Percentiles rank a stretch among this genome's conserved stretches.
phyloP scores from a whole-genome alignment of 1,140 invertebrate species.

The Parasteatoda tepidariorum region DNA sequence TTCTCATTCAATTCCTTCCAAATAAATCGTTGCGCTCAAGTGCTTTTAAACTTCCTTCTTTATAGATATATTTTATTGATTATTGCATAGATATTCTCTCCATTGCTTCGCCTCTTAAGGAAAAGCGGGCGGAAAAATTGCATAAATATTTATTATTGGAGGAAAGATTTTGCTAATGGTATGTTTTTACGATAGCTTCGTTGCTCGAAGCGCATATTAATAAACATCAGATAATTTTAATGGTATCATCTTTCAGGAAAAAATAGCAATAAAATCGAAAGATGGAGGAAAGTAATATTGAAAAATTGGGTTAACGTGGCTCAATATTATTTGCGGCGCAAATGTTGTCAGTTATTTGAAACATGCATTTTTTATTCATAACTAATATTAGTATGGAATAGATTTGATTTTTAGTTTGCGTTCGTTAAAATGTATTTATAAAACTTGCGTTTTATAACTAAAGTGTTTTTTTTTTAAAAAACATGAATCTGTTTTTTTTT shows the following conservation, averaged over 20 bases:
- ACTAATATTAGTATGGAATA: neutral
- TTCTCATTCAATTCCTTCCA: too few species aligned
- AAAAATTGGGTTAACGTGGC: constrained; percentile 31
- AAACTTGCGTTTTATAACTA: too few species aligned
- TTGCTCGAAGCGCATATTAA: constrained; percentile 39
- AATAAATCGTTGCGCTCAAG: too few species aligned
- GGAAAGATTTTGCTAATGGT: constrained; percentile 52
- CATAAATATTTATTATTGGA: constrained; percentile 56
- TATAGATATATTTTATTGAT: neutral
- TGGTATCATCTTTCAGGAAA: constrained; percentile 31
- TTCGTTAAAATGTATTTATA: too few species aligned
- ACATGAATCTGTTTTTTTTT: too few species aligned
- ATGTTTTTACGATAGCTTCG: constrained; percentile 5
- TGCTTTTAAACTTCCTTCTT: too few species aligned
- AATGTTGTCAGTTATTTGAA: constrained; percentile 50
- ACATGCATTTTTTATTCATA: constrained; percentile 2
- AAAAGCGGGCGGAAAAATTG: constrained; percentile 22
- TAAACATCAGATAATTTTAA: constrained; percentile 61
- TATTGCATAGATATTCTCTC: neutral
- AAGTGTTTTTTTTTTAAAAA: too few species aligned
- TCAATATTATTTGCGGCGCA: constrained; percentile 45
- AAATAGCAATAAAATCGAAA: neutral
- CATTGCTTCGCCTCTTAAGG: neutral
- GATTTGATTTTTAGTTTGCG: too few species aligned
- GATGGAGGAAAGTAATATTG: constrained; percentile 5